Percentiles rank a stretch among this genome's conserved stretches.
These are phyloP conservation scores for Mirza zaza DNA, from an alignment of 2,113 vertebrate genomes.

Conservation along the genomic window DNA sequence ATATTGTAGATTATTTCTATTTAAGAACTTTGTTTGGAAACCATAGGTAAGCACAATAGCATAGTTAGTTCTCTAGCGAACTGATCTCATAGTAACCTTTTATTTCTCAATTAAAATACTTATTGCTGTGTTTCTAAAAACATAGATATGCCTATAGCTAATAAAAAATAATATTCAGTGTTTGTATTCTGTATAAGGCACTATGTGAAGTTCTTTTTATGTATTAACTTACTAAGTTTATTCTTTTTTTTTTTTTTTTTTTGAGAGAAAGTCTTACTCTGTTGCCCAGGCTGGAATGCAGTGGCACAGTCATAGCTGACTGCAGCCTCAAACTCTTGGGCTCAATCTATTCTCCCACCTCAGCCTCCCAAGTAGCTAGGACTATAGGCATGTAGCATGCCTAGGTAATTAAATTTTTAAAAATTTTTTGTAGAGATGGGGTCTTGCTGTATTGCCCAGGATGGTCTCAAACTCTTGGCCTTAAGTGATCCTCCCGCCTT, in stretches of 20 bases:
- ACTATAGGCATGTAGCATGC: no score
- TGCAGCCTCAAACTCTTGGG: no score
- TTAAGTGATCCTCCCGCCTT: no score
- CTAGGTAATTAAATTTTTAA: no score
- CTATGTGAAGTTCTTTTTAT: neutral
- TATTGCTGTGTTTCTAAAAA: neutral
- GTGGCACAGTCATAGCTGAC: no score
- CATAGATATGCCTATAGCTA: neutral
- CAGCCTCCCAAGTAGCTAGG: no score
- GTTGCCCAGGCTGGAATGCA: neutral
- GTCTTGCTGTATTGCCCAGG: no score
- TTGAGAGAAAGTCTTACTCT: neutral
- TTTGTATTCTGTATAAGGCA: neutral
- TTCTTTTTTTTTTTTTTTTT: neutral
- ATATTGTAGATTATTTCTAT: neutral
- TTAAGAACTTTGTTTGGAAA: neutral
- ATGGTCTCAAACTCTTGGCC: no score
- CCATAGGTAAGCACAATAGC: neutral
- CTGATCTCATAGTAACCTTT: neutral
- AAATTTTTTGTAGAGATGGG: no score
- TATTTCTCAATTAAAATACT: conserved; percentile 5
- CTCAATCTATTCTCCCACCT: no score
- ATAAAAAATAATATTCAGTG: neutral
- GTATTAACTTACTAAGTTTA: neutral
- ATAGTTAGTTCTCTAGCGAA: neutral